Evolutionary conservation across 2,888 invertebrate genomes (phyloP), one percentile per base, ranked within the genome.

Genomic region (Hypomecis atomaria): DNA sequence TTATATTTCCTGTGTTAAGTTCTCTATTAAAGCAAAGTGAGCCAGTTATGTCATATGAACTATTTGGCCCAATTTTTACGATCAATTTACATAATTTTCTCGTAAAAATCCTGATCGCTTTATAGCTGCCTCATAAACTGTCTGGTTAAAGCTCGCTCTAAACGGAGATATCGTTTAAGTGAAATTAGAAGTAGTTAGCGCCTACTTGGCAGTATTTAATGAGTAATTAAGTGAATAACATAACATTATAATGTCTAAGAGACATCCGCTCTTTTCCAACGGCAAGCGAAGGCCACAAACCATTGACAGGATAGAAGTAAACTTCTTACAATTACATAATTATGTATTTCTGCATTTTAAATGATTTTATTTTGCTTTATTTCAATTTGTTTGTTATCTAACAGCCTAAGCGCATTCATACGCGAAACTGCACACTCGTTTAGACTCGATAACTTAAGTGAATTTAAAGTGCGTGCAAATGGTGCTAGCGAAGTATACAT

Each of bases 141-240:
- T 44, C 57, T 50, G 42, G 47, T 53, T 62, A 62, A 48, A 53
- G 62, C 37, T 11, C 34, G 43, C 9, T 40, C 13, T 37, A 56
- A 33, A 33, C 44, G 8, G 34, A 8, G 47, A 37, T 53, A 36
- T 57, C 62, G 50, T 62, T 62, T 65, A 78, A 79, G 76, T 79
- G 69, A 82, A 81, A 85, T 83, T 80, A 84, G 76, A 72, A 66
- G 76, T 72, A 79, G 76, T 85, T 84, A 82, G 69, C 79, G 77
- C 79, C 77, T 84, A 75, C 71, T 73, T 77, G 74, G 73, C 73
- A 70, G 75, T 81, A 77, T 79, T 83, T 82, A 80, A 78, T 81
- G 76, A 77, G 76, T 81, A 80, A 77, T 82, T 83, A 79, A 75
- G 72, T 82, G 77, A 78, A 67, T 64, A 65, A 65, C 59, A 81